These are phyloP conservation scores for Diorhabda carinulata DNA, from an alignment of 1,140 invertebrate genomes.

Conservation along the genomic window DNA sequence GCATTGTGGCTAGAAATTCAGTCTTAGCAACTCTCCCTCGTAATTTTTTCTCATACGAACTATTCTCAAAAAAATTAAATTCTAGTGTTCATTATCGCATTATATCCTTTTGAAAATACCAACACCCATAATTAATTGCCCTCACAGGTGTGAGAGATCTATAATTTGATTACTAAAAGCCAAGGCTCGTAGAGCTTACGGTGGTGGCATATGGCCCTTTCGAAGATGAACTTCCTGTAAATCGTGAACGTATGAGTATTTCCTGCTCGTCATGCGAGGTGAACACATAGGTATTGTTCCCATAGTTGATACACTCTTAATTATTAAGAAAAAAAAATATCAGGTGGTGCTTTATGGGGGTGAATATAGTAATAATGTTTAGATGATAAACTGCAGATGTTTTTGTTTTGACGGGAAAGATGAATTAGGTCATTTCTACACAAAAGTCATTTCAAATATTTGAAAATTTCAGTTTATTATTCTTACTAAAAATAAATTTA, in stretches of 20 bases:
- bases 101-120: neutral
- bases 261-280: conserved; percentile 33
- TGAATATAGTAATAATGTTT: conserved; percentile 5
- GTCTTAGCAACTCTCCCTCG: neutral
- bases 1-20: neutral
- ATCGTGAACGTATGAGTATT: conserved; percentile 31
- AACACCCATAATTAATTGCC: neutral
- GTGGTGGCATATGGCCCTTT: conserved; percentile 30
- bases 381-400: neutral
- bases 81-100: neutral
- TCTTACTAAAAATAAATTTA: too few relatives aligned
- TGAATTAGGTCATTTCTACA: too few relatives aligned
- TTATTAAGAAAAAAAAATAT: conserved; percentile 32
- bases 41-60: neutral
- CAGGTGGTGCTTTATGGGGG: conserved; percentile 29
- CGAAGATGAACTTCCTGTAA: conserved; percentile 33
- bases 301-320: conserved; percentile 35
- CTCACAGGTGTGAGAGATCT: conserved; percentile 3
- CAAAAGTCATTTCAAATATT: too few relatives aligned
- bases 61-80: neutral
- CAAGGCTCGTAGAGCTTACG: conserved; percentile 4
- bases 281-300: conserved; percentile 31
- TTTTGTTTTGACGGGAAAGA: too few relatives aligned
- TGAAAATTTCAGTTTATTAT: too few relatives aligned
- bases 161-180: conserved; percentile 12